Evolutionary conservation across 2,888 invertebrate species (phyloP).

Genomic region (Mesorhabditis sp.): DNA sequence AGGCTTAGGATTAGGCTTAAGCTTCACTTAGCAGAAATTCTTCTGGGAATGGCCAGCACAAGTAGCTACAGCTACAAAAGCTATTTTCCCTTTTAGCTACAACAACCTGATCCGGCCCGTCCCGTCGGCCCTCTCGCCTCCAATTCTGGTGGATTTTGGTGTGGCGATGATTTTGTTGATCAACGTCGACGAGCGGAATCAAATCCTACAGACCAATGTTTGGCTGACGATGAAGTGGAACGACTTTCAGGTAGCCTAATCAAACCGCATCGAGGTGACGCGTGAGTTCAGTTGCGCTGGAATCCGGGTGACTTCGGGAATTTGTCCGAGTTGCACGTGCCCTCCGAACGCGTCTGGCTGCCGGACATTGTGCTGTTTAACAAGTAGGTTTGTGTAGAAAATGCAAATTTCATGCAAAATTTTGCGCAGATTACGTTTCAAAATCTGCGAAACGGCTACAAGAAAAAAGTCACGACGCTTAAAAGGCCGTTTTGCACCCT

Average conservation of each 20-base stretch:
- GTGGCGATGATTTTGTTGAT: conserved; percentile 63
- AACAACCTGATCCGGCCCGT: conserved; percentile 63
- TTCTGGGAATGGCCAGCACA: no score
- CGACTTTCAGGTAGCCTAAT: conserved; percentile 57
- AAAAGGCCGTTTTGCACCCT: no score
- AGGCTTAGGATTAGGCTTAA: no score
- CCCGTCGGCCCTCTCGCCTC: conserved; percentile 47
- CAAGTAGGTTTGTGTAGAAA: conserved; percentile 33
- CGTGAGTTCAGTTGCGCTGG: background rate
- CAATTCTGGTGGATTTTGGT: conserved; percentile 59
- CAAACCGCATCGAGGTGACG: no score
- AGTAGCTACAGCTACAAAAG: no score
- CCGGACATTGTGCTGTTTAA: conserved; percentile 63
- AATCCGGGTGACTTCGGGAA: conserved; percentile 21
- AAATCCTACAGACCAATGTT: conserved; percentile 58
- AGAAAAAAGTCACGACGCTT: no score
- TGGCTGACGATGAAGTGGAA: conserved; percentile 58
- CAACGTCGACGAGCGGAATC: conserved; percentile 60
- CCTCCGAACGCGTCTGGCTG: conserved; percentile 61
- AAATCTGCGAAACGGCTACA: no score
- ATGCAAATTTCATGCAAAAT: no score
- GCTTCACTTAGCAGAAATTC: no score
- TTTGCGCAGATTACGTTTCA: no score
- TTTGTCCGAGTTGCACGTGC: conserved; percentile 39
- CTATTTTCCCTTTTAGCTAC: conserved; percentile 55